phyloP scores from a whole-genome alignment of 2,113 vertebrate species.

The Sisor rabdophorus region DNA sequence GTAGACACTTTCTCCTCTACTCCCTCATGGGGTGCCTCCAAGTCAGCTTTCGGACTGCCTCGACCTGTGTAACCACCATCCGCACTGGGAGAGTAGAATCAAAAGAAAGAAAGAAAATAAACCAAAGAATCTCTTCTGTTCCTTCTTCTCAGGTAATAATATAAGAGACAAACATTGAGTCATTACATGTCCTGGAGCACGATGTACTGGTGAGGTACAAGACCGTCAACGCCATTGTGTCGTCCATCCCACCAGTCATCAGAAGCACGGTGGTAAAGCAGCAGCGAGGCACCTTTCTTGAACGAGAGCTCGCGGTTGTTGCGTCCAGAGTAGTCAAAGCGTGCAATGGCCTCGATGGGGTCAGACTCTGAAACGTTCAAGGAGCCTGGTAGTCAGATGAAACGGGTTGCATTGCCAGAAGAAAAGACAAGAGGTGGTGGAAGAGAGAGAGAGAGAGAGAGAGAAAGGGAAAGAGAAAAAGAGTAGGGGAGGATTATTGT shows the following conservation, averaged over 20 bases:
- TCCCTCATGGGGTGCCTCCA: slow-evolving; percentile 76
- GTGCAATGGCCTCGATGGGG: slow-evolving; percentile 88
- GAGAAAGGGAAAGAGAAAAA: background rate
- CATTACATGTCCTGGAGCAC: slow-evolving; percentile 90
- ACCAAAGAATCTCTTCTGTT: background rate
- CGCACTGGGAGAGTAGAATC: slow-evolving; percentile 68
- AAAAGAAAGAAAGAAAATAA: background rate
- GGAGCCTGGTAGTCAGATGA: slow-evolving; percentile 62
- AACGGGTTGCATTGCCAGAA: background rate
- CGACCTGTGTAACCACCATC: slow-evolving; percentile 79
- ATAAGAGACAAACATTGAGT: background rate
- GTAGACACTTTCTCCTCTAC: slow-evolving; percentile 88
- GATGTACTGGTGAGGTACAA: slow-evolving; percentile 94
- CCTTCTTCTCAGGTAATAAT: background rate
- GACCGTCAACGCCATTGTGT: slow-evolving; percentile 85
- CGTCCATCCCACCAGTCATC: slow-evolving; percentile 97
- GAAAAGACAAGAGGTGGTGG: background rate
- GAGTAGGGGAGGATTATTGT: slow-evolving; percentile 27
- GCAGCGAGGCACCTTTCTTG: slow-evolving; percentile 87
- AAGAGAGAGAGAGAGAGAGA: background rate
- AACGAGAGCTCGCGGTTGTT: slow-evolving; percentile 88
- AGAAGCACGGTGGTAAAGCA: slow-evolving; percentile 86
- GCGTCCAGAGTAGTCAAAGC: slow-evolving; percentile 89
- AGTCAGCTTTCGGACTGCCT: slow-evolving; percentile 89
- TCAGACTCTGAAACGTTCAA: slow-evolving; percentile 83